phyloP scores from a whole-genome alignment of 2,113 vertebrate genomes.

The Coptodon rendalli region DNA sequence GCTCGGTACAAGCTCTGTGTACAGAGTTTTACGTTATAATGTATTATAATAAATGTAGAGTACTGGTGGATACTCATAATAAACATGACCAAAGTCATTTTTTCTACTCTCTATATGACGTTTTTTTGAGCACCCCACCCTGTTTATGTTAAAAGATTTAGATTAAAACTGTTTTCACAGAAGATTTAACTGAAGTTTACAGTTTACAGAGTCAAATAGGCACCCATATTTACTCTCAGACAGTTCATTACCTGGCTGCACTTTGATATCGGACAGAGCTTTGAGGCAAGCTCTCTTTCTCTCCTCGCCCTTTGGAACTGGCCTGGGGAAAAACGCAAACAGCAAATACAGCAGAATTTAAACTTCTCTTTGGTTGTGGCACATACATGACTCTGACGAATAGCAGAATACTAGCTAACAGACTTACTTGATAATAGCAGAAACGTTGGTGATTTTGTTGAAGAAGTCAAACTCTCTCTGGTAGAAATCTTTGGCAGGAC shows the following conservation, averaged over 20 bases:
- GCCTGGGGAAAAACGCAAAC: slow-evolving; percentile 68
- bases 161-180: neutral
- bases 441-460: slow-evolving; percentile 95
- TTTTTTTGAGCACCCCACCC: neutral
- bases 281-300: slow-evolving; percentile 90
- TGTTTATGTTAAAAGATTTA: neutral
- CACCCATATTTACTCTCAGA: neutral
- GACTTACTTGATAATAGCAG: slow-evolving; percentile 89
- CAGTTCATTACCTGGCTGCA: slow-evolving; percentile 81
- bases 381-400: neutral
- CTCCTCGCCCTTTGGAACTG: slow-evolving; percentile 94
- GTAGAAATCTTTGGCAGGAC: slow-evolving; percentile 94
- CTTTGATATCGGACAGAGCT: slow-evolving; percentile 91
- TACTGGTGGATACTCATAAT: neutral
- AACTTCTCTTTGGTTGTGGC: neutral
- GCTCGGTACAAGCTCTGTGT: neutral
- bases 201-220: neutral
- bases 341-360: neutral
- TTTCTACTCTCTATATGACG: neutral
- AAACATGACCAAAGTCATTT: neutral
- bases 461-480: slow-evolving; percentile 97
- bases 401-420: neutral
- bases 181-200: neutral
- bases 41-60: neutral
- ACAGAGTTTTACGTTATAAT: neutral